These are phyloP conservation scores for Trididemnum nubilum DNA, from an alignment of 23 tunicate species.

Conservation along the genomic window DNA sequence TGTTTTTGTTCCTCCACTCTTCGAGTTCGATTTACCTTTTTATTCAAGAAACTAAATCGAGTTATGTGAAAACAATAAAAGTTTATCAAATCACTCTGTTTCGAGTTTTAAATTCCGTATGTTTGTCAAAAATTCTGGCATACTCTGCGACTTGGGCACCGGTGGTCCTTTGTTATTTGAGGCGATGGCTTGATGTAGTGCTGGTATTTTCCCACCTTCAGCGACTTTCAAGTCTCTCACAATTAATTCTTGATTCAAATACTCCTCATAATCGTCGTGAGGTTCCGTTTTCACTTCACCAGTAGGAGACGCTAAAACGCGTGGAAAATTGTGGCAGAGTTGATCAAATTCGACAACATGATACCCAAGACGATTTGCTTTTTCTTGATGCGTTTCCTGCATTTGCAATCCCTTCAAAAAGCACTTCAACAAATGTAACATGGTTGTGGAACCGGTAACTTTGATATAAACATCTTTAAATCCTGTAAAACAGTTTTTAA, in stretches of 20 bases:
- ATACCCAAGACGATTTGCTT: conserved; percentile 85
- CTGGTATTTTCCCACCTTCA: conserved; percentile 25
- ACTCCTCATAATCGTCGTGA: conserved; percentile 65
- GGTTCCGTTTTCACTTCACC: conserved; percentile 55
- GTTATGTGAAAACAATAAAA: too few relatives aligned
- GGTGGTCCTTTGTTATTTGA: conserved; percentile 58
- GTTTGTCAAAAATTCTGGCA: conserved; percentile 34
- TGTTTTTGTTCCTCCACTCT: too few relatives aligned
- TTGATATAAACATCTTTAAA: conserved; percentile 80
- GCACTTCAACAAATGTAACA: conserved; percentile 73
- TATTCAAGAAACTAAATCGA: too few relatives aligned
- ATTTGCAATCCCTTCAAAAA: conserved; percentile 65
- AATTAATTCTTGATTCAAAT: conserved; percentile 66
- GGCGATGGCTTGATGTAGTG: conserved; percentile 12
- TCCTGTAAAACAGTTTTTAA: conserved; percentile 61
- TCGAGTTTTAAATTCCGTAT: conserved; percentile 36
- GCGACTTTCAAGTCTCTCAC: conserved; percentile 41
- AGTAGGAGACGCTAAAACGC: conserved; percentile 82
- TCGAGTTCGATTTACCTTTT: too few relatives aligned
- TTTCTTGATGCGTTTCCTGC: conserved; percentile 83
- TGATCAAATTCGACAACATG: conserved; percentile 82
- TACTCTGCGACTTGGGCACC: conserved; percentile 4
- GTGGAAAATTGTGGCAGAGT: conserved; percentile 64
- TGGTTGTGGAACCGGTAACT: conserved; percentile 71
- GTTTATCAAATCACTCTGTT: too few relatives aligned